Evolutionary conservation across 2,113 vertebrate genomes (phyloP), one percentile per base, ranked within the genome.

Genomic region (Mormoops blainvillei): DNA sequence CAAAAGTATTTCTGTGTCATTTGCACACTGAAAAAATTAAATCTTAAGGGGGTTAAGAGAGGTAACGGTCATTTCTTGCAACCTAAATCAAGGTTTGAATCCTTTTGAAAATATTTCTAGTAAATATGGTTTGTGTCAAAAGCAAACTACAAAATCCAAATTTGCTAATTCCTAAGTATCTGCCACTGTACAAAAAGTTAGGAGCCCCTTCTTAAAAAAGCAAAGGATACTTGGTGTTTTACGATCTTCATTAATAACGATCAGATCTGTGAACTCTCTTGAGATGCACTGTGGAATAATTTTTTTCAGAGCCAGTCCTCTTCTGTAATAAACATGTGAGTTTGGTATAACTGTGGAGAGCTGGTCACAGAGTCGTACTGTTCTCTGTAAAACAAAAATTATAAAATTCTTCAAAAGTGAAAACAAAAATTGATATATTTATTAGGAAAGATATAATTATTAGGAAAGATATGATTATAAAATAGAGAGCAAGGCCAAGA

Each of bases 221-320:
- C 8, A 93, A 98, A 99, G 99, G 99, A 99, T 99, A 99, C 99
- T 99, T 92, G 99, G 99, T 97, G 98, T 88, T 98, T 99, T 99
- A 91, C 99, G 99, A 97, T 99, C 99, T 98, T 99, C 99, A 52
- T 99, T 99, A 97, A 99, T 98, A 97, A 99, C 99, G 0, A 99
- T 98, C 85, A 99, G 98, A 98, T 99, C 99, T 0, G 99, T 99
- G 97, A 99, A 99, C 97, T 99, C 98, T 97, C 99, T 99, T 67
- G 99, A 98, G 65, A 99, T 94, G 68, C 99, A 99, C 97, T 99
- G 99, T 52, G 99, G 99, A 92, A 99, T 99, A 97, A 99, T 98
- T 97, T 97, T 99, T 98, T 99, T 99, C 97, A 99, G 98, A 93
- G 99, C 99, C 97, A 99, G 96, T 92, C 99, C 99, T 99, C 99